Percentiles rank a stretch among this genome's conserved stretches.
These are phyloP conservation scores for Phalera bucephala DNA, from an alignment of 2,888 invertebrate genomes.

Conservation along the genomic window DNA sequence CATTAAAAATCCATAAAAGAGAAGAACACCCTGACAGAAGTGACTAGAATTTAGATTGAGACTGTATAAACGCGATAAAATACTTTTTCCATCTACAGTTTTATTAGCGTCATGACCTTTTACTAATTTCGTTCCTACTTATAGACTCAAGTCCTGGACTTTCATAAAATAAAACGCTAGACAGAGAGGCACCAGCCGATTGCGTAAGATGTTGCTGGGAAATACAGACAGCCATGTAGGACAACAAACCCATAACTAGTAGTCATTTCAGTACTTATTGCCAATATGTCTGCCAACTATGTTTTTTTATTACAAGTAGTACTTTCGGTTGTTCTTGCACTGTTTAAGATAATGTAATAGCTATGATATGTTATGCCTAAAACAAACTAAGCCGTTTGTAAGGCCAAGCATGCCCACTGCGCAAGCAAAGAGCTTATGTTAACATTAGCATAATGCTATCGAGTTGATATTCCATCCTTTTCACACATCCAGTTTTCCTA, in stretches of 20 bases:
- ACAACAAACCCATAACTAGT: conserved; percentile 51
- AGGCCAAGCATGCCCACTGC: too few species aligned
- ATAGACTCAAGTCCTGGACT: conserved; percentile 19
- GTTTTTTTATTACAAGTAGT: too few species aligned
- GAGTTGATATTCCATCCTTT: too few species aligned
- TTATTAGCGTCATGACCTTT: conserved; percentile 6
- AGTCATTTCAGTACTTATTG: conserved; percentile 22
- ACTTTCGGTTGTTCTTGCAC: too few species aligned
- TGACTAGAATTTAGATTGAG: conserved; percentile 3
- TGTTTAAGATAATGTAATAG: too few species aligned
- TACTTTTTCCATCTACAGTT: conserved; percentile 8
- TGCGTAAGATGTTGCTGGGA: conserved; percentile 37
- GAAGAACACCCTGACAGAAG: not conserved
- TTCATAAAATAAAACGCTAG: conserved; percentile 43
- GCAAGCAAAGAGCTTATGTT: too few species aligned
- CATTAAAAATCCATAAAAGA: not conserved
- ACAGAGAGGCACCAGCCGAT: conserved; percentile 55
- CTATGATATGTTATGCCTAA: too few species aligned
- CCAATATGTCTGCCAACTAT: conserved; percentile 33
- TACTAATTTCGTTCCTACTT: conserved; percentile 21
- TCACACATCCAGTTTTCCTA: too few species aligned
- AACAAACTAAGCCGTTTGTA: too few species aligned
- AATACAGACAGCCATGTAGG: conserved; percentile 43
- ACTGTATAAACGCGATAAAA: conserved; percentile 6
- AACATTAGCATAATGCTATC: too few species aligned